A percentile compares a stretch with the other conserved stretches of the same genome.
Conservation (phyloP, 2,888 invertebrate species). For the Campoplex nolae region DNA sequence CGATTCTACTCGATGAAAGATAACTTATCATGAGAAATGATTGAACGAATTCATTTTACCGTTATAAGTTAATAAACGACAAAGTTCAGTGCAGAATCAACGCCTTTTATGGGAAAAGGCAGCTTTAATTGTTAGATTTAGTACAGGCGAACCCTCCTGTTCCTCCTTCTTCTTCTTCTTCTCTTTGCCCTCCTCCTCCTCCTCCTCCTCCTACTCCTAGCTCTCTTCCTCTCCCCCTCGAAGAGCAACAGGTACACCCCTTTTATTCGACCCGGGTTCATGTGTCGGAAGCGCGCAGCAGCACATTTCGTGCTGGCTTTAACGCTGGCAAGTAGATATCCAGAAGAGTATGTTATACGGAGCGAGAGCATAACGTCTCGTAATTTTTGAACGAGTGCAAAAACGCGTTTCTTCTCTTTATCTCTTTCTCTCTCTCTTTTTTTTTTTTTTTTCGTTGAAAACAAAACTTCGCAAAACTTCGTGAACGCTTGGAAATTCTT, state of each 20-base stretch:
- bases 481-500: too few relatives aligned
- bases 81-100: not conserved
- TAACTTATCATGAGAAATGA: not conserved
- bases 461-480: not conserved
- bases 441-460: not conserved
- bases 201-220: constrained; percentile 52
- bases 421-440: not conserved
- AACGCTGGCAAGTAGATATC: constrained; percentile 23
- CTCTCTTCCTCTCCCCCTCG: constrained; percentile 31
- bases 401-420: not conserved
- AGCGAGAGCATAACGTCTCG: constrained; percentile 21
- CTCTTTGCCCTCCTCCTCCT: constrained; percentile 43
- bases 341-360: not conserved
- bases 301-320: not conserved
- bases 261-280: constrained; percentile 54
- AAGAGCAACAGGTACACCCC: constrained; percentile 60
- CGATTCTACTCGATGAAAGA: not conserved
- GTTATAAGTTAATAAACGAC: not conserved
- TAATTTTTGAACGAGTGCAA: not conserved
- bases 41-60: not conserved
- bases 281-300: constrained; percentile 37
- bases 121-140: constrained; percentile 45
- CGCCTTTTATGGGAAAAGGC: constrained; percentile 31
- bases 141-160: constrained; percentile 14
- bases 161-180: constrained; percentile 41